Percentiles rank a stretch among this genome's conserved stretches.
Evolutionary conservation across 2,113 vertebrate genomes (phyloP).

Genomic region (Scartelaos histophorus): DNA sequence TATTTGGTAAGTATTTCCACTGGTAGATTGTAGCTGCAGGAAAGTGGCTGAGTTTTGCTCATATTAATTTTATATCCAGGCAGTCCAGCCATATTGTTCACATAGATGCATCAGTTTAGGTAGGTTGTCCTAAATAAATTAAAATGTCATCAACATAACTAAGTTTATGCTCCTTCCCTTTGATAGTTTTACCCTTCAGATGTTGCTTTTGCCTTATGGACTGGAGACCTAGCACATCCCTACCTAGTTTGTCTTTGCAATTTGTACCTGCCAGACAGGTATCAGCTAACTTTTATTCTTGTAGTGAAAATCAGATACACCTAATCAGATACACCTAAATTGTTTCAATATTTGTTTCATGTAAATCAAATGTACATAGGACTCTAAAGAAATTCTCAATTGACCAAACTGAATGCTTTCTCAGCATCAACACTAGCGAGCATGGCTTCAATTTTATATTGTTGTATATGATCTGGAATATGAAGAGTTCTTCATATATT

Average conservation of each 20-base stretch:
- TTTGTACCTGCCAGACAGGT: background rate
- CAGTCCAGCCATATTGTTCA: too few species aligned
- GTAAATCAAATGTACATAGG: background rate
- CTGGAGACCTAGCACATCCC: background rate
- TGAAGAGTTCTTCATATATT: slow-evolving; percentile 3
- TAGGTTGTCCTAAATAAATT: too few species aligned
- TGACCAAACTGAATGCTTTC: background rate
- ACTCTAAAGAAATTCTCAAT: background rate
- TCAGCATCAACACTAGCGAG: background rate
- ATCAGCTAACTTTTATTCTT: background rate
- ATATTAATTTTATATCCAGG: too few species aligned
- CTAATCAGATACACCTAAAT: background rate
- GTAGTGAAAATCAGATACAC: background rate
- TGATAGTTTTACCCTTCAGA: too few species aligned
- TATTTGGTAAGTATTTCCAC: too few species aligned
- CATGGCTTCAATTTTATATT: background rate
- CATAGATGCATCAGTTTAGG: too few species aligned
- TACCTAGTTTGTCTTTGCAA: background rate
- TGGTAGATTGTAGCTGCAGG: too few species aligned
- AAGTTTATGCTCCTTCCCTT: too few species aligned
- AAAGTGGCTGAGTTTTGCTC: too few species aligned
- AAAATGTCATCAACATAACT: too few species aligned
- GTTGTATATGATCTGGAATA: background rate
- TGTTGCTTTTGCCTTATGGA: background rate
- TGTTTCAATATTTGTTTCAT: background rate